Base-by-base conservation (phyloP, 2,888 invertebrate species). In the Rotaria socialis region DNA sequence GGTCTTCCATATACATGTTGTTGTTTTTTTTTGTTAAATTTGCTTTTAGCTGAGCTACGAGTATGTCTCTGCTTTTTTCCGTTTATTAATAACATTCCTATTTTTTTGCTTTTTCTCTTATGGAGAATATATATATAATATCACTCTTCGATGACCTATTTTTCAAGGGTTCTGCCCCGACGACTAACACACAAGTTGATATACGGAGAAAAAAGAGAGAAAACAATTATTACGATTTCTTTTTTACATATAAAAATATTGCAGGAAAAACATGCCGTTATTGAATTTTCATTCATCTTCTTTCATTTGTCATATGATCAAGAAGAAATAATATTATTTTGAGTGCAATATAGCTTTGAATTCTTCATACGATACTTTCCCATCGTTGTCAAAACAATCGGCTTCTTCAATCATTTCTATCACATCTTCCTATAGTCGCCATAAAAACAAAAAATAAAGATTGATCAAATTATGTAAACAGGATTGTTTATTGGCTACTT, bases 331-430 rank as follows among this genome's bases (percentile, higher is more conserved):
- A n/a, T 6, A 3, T 67, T 35, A 80, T 80, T 80, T 47, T 0
- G 80, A 47, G 24, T 80, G 19, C n/a, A 80, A 47, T 2, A 80
- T 80, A 24, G 80, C 80, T 80, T 80, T 80, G 19, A 80, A 80
- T 80, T 80, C 80, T 80, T 47, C 80, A 47, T 80, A 80, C 4
- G 80, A 80, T 47, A 80, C 80, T 47, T 80, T 80, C 4, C 47
- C 47, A 47, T 80, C 80, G 11, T 80, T 10, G n/a, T 80, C 80
- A 16, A 67, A 35, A 47, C 47, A 47, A 80, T 80, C 80, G 47
- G 80, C 80, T 80, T 80, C 80, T 22, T 43, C 24, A n/a, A 80
- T 80, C 80, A 80, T 80, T 47, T 80, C 80, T 47, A 14, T 80
- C 24, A 80, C 80, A n/a, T 80, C 80, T 47, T 80, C 80, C 80